Evolutionary conservation across 2,113 vertebrate species (phyloP).

Genomic region (Spea bombifrons): DNA sequence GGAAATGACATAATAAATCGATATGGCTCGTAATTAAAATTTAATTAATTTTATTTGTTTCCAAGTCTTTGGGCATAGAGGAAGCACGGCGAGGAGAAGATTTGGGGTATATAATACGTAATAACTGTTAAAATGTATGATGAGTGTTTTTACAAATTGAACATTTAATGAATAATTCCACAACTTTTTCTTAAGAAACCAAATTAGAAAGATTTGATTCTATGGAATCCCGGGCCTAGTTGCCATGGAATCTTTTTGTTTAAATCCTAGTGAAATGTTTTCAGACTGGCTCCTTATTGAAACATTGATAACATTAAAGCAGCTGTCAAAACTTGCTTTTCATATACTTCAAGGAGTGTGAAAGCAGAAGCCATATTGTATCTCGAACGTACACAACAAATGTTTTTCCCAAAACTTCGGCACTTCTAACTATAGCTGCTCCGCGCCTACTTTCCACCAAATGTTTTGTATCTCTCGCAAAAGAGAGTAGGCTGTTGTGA

Average conservation of each 20-base stretch:
- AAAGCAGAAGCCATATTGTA: slow-evolving; percentile 34
- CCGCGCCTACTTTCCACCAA: slow-evolving; percentile 20
- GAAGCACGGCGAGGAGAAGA: too few species aligned
- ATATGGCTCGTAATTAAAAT: too few species aligned
- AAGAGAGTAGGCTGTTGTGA: slow-evolving; percentile 28
- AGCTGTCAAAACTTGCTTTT: slow-evolving; percentile 26
- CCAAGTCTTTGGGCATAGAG: too few species aligned
- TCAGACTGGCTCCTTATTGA: not conserved
- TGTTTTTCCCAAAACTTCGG: slow-evolving; percentile 31
- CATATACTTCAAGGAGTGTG: slow-evolving; percentile 14
- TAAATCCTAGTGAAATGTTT: slow-evolving; percentile 2
- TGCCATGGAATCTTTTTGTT: not conserved
- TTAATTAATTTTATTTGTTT: too few species aligned
- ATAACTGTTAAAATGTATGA: too few species aligned
- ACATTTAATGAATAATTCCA: too few species aligned
- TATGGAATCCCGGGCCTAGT: not conserved
- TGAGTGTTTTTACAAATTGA: too few species aligned
- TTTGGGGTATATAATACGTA: too few species aligned
- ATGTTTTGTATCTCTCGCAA: slow-evolving; percentile 9
- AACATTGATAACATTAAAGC: slow-evolving; percentile 21
- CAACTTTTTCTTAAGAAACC: too few species aligned
- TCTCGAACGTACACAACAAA: slow-evolving; percentile 8
- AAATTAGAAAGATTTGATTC: not conserved
- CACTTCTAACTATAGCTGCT: slow-evolving; percentile 15
- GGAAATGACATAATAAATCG: too few species aligned